Base-by-base conservation (phyloP, 2,888 invertebrate species). In the Agrilus mali region DNA sequence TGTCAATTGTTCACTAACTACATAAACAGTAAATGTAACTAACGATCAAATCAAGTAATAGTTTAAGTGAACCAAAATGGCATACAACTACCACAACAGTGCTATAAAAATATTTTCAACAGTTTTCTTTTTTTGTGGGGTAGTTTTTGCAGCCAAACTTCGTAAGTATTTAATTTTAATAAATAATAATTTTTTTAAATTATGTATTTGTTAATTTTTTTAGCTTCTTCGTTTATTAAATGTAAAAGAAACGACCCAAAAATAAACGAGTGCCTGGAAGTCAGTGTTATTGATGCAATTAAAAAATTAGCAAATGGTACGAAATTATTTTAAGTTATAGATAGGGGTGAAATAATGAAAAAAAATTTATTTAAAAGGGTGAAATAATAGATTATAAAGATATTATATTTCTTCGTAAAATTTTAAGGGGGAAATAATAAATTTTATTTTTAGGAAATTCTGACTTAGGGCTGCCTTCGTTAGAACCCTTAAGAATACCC, bases 221-320 rank as follows among this genome's bases (percentile, higher is more conserved):
- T n/a, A 45, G 45, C 45, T 0, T 4, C 39, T 6, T 22, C 32
- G 14, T 41, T 44, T 63, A 68, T 63, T 37, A 67, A 65, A 55
- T 82, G 81, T 56, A 66, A 70, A 38, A 71, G 72, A 48, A 66
- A 63, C 15, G 74, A 77, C 51, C 62, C 67, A 1, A 69, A 73
- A 47, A 63, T 77, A 22, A 72, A 73, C 55, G 70, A 74, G 35
- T 81, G 81, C 47, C 60, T 81, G 12, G 69, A 70, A 46, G 55
- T 61, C 12, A 75, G 77, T 0, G 73, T 75, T 0, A 72, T 71
- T 3, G 70, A 74, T 38, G 78, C 78, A 0, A 60, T 79, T 1
- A 14, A 15, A 8, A 13, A 16, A 20, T 35, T 46, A 17, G 33
- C 10, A 1, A 43, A 41, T n/a, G 47, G 44, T 44, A 38, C 27